Conservation (phyloP, 2,888 invertebrate genomes). For the Lycaena phlaeas region DNA sequence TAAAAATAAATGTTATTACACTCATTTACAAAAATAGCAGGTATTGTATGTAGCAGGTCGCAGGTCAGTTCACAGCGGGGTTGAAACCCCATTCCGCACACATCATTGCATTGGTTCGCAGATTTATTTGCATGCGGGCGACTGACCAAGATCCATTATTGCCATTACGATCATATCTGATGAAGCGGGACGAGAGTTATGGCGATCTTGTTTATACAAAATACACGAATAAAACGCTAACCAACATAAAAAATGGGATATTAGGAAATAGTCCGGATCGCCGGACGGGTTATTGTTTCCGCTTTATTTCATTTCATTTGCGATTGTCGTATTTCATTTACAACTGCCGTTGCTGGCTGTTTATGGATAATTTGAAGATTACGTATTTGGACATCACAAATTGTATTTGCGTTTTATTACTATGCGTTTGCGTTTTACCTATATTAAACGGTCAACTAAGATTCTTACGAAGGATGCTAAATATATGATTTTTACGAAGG, state of each 20-base stretch:
- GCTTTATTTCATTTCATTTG: constrained; percentile 47
- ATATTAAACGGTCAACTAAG: too few species aligned
- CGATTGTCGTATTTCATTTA: too few species aligned
- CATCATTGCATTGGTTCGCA: constrained; percentile 72
- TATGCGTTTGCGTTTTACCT: too few species aligned
- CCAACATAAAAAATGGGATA: constrained; percentile 33
- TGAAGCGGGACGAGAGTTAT: constrained; percentile 69
- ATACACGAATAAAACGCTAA: constrained; percentile 49
- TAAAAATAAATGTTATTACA: not conserved
- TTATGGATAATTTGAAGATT: too few species aligned
- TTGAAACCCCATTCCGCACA: constrained; percentile 70
- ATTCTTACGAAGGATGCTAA: too few species aligned
- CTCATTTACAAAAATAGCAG: not conserved
- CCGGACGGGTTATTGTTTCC: constrained; percentile 60
- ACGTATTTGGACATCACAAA: too few species aligned
- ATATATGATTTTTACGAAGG: not conserved
- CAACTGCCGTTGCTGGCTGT: too few species aligned
- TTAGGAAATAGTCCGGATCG: constrained; percentile 43
- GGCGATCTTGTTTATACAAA: constrained; percentile 64
- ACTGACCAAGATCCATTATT: constrained; percentile 73
- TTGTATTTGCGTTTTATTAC: too few species aligned
- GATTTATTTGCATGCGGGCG: constrained; percentile 75
- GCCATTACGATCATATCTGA: constrained; percentile 69
- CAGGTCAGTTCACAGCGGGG: constrained; percentile 22
- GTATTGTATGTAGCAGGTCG: not conserved